These are phyloP conservation scores for Diplogasteroides magnus DNA, from an alignment of 1,140 invertebrate genomes.

Conservation along the genomic window DNA sequence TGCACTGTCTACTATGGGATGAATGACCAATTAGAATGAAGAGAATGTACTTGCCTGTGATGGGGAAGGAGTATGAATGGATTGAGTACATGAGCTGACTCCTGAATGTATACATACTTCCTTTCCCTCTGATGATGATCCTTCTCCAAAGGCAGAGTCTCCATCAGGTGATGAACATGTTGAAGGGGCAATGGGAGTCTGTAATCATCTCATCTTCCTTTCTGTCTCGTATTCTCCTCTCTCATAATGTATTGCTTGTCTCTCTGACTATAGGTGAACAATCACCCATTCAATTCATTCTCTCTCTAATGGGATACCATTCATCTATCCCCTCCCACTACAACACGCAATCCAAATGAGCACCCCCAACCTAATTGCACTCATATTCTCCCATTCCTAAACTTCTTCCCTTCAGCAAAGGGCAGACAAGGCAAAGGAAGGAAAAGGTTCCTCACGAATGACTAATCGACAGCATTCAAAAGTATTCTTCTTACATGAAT, in stretches of 20 bases:
- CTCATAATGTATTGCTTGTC: background rate
- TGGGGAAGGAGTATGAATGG: constrained; percentile 46
- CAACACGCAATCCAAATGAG: background rate
- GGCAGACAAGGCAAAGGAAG: too few relatives aligned
- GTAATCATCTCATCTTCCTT: constrained; percentile 5
- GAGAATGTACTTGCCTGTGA: constrained; percentile 39
- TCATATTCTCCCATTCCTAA: too few relatives aligned
- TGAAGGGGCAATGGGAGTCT: constrained; percentile 16
- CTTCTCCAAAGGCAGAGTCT: constrained; percentile 94
- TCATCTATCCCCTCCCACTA: background rate
- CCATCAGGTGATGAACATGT: constrained; percentile 81
- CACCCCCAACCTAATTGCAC: background rate
- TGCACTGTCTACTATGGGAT: too few relatives aligned
- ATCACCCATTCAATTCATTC: background rate
- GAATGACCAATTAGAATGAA: too few relatives aligned
- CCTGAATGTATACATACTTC: constrained; percentile 74
- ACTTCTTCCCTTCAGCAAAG: too few relatives aligned
- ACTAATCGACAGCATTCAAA: too few relatives aligned
- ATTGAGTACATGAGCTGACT: too few relatives aligned
- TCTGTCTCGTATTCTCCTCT: background rate
- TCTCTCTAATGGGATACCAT: background rate
- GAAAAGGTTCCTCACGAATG: too few relatives aligned
- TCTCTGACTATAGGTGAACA: too few relatives aligned
- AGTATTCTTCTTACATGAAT: too few relatives aligned
- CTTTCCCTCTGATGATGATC: constrained; percentile 80